Evolutionary conservation across 2,113 vertebrate genomes (phyloP).

Genomic region (Plecturocebus donacophilus): DNA sequence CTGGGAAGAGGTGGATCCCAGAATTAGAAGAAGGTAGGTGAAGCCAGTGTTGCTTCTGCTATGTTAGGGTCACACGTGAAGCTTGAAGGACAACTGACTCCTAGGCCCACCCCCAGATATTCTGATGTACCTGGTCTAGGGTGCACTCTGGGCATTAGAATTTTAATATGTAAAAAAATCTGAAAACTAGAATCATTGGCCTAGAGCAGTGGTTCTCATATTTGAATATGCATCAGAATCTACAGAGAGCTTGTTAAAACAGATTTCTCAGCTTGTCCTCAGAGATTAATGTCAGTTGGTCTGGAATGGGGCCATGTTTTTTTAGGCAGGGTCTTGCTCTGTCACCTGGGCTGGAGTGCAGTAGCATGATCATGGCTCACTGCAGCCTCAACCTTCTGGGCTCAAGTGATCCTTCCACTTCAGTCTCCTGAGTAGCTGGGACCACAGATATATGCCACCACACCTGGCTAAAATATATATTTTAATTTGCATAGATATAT

Average conservation of each 20-base stretch:
- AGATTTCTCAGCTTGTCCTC: not conserved
- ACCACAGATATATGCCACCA: too few relatives aligned
- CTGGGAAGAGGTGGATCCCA: too few relatives aligned
- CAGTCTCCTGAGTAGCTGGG: too few relatives aligned
- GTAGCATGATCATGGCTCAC: too few relatives aligned
- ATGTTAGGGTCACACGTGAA: not conserved
- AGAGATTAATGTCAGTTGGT: not conserved
- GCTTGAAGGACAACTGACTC: too few relatives aligned
- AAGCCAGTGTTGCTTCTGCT: not conserved
- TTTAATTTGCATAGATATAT: too few relatives aligned
- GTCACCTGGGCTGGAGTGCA: too few relatives aligned
- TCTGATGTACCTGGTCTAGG: not conserved
- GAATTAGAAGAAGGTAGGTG: not conserved
- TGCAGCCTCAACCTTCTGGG: too few relatives aligned
- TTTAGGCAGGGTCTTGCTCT: too few relatives aligned
- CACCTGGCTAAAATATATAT: too few relatives aligned
- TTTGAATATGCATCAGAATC: not conserved
- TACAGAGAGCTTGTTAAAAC: not conserved
- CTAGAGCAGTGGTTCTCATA: not conserved
- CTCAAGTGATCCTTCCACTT: too few relatives aligned
- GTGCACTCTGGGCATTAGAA: not conserved
- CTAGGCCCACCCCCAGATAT: not conserved
- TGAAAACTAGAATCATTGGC: not conserved
- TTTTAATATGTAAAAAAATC: not conserved
- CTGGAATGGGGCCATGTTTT: not conserved